A percentile compares a stretch with the other conserved stretches of the same genome.
Conservation (phyloP, 2,888 invertebrate genomes). For the Elysia crispata region DNA sequence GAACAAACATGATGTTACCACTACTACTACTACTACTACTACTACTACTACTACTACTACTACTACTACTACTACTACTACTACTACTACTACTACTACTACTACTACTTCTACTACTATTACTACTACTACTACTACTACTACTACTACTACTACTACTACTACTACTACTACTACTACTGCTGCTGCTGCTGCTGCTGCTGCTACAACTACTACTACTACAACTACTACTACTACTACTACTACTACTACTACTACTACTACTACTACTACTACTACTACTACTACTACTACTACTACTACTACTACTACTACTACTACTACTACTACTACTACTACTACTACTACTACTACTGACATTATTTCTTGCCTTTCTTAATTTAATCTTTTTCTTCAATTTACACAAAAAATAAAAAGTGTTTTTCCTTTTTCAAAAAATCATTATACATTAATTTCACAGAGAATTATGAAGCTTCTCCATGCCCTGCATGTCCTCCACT, state of each 20-base stretch:
- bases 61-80: constrained; percentile 34
- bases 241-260: constrained; percentile 5
- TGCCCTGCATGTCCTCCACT: too few relatives aligned
- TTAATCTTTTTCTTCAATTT: too few relatives aligned
- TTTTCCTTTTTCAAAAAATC: too few relatives aligned
- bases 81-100: constrained; percentile 30
- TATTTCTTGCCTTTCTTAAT: too few relatives aligned
- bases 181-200: constrained; percentile 3
- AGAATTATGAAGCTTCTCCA: too few relatives aligned
- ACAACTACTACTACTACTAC: too few relatives aligned
- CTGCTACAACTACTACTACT: too few relatives aligned
- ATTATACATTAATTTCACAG: too few relatives aligned
- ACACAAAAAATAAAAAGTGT: too few relatives aligned
- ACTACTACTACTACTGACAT: constrained; percentile 18
- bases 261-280: constrained; percentile 31
- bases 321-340: constrained; percentile 26
- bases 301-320: constrained; percentile 30
- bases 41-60: constrained; percentile 33
- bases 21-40: constrained; percentile 35
- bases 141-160: constrained; percentile 25
- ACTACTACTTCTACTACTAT: constrained; percentile 22
- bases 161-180: constrained; percentile 27
- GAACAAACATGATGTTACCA: constrained; percentile 14
- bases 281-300: constrained; percentile 34
- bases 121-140: constrained; percentile 26